Evolutionary conservation across 2,113 vertebrate species (phyloP).

Genomic region (Romanogobio albipinnatus): DNA sequence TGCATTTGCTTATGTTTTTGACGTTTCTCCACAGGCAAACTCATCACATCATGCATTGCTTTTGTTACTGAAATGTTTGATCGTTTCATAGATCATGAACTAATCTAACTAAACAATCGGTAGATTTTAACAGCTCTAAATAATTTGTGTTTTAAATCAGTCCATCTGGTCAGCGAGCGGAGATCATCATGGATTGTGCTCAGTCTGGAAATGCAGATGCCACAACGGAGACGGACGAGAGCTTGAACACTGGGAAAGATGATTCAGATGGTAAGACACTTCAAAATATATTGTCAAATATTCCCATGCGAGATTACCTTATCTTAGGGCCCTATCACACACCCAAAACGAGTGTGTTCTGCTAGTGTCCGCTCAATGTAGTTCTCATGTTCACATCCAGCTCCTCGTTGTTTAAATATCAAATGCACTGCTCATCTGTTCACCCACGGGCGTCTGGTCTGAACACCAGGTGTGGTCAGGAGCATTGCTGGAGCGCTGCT

Average conservation of each 20-base stretch:
- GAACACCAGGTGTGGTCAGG: too few species aligned
- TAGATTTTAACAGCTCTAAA: not conserved
- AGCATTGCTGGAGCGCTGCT: too few species aligned
- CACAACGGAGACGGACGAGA: not conserved
- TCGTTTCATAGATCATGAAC: not conserved
- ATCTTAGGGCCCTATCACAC: not conserved
- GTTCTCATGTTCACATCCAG: too few species aligned
- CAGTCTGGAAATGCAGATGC: slow-evolving; percentile 8
- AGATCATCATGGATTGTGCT: not conserved
- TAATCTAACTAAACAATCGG: not conserved
- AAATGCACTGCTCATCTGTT: too few species aligned
- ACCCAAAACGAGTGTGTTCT: too few species aligned
- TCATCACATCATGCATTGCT: not conserved
- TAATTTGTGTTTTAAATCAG: not conserved
- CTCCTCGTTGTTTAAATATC: too few species aligned
- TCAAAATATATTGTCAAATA: not conserved
- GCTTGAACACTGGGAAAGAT: not conserved
- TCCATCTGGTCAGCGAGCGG: not conserved
- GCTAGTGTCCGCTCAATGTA: too few species aligned
- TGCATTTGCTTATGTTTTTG: not conserved
- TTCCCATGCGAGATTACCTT: not conserved
- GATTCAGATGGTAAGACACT: not conserved
- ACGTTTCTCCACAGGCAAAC: not conserved
- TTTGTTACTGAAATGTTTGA: not conserved
- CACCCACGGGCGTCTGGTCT: too few species aligned